Percentiles rank a stretch among this genome's conserved stretches.
These are phyloP conservation scores for Hyalella azteca DNA, from an alignment of 2,888 invertebrate genomes.

Conservation along the genomic window DNA sequence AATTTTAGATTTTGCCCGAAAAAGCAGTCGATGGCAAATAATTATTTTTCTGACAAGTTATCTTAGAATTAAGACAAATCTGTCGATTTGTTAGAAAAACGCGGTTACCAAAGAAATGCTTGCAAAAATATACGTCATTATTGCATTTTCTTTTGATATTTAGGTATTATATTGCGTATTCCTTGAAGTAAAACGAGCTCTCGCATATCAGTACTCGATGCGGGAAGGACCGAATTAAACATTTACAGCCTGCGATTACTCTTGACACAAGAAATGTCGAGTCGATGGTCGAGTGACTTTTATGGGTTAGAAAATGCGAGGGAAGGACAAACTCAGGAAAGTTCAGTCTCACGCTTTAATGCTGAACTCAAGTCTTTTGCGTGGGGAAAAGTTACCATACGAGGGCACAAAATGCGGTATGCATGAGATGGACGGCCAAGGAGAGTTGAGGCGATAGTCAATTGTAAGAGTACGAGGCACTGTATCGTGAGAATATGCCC, in stretches of 20 bases:
- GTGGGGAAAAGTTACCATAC: background rate
- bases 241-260: background rate
- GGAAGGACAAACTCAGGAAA: background rate
- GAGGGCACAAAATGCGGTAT: background rate
- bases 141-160: too few species aligned
- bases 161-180: too few species aligned
- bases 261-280: background rate
- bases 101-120: too few species aligned
- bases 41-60: too few species aligned
- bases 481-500: too few species aligned
- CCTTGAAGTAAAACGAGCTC: too few species aligned
- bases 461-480: too few species aligned
- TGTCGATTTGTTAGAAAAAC: too few species aligned
- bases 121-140: too few species aligned
- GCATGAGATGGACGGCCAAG: background rate
- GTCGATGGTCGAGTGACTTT: constrained; percentile 9
- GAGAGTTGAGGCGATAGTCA: background rate
- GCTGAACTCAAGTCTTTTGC: background rate
- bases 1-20: too few species aligned
- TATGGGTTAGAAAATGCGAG: background rate
- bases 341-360: background rate
- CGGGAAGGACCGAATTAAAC: constrained; percentile 10
- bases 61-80: too few species aligned
- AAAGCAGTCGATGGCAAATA: too few species aligned
- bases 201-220: background rate